Evolutionary conservation across 2,888 invertebrate species (phyloP).

Genomic region (Macrostomum cliftonense): DNA sequence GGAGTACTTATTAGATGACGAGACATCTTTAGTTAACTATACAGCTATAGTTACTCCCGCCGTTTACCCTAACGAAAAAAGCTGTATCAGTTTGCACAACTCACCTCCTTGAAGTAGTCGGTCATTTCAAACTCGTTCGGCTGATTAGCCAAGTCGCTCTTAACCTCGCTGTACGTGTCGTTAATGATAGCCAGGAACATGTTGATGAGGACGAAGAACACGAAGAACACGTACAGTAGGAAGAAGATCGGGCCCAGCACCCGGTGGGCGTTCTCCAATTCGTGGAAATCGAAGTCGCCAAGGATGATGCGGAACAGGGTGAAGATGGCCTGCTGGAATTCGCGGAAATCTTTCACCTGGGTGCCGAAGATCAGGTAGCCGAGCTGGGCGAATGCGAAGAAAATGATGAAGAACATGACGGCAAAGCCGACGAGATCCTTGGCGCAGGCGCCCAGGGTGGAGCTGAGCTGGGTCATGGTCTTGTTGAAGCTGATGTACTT

Average conservation of each 20-base stretch:
- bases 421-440: conserved; percentile 53
- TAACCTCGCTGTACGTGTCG: conserved; percentile 56
- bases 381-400: conserved; percentile 55
- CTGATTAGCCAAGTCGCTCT: conserved; percentile 46
- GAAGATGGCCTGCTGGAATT: conserved; percentile 38
- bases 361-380: conserved; percentile 55
- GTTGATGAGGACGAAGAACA: conserved; percentile 57
- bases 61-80: no score
- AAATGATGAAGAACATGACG: conserved; percentile 57
- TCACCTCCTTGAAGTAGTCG: conserved; percentile 44
- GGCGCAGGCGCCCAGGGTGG: conserved; percentile 50
- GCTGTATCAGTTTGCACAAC: no score
- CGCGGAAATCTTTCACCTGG: conserved; percentile 49
- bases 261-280: conserved; percentile 49
- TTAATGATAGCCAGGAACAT: conserved; percentile 65
- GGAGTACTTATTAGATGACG: no score
- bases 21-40: no score
- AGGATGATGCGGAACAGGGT: conserved; percentile 55
- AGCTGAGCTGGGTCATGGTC: conserved; percentile 54
- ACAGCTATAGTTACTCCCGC: no score
- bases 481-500: conserved; percentile 58
- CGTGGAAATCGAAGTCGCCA: conserved; percentile 55
- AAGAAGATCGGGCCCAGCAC: conserved; percentile 56
- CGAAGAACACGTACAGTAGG: conserved; percentile 54
- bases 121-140: conserved; percentile 44